Conservation (phyloP, 2,113 vertebrate genomes). For the Megaptera novaeangliae region DNA sequence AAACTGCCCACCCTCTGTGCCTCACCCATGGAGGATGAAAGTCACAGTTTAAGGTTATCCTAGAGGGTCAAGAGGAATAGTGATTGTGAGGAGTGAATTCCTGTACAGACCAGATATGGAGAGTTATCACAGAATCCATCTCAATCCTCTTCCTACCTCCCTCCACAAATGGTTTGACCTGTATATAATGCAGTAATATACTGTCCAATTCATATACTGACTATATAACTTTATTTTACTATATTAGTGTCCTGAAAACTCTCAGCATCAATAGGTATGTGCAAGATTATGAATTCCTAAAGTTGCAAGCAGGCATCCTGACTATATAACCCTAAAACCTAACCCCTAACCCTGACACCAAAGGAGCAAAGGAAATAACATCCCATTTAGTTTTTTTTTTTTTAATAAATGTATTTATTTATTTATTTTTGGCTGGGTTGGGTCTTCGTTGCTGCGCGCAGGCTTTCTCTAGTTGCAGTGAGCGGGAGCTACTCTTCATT, state of each 20-base stretch:
- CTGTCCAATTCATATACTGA: neutral
- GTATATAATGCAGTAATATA: neutral
- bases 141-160: neutral
- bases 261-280: neutral
- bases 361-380: neutral
- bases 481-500: no score
- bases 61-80: neutral
- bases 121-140: neutral
- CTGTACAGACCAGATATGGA: neutral
- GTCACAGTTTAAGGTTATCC: slow-evolving; percentile 12
- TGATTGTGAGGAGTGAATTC: neutral
- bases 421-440: no score
- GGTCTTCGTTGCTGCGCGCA: no score
- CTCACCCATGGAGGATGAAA: neutral
- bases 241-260: neutral
- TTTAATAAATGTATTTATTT: no score
- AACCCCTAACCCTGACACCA: neutral
- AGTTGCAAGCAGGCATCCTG: neutral
- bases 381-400: no score
- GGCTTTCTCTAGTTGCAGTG: no score
- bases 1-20: neutral
- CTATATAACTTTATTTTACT: neutral
- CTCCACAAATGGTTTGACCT: neutral
- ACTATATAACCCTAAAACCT: neutral
- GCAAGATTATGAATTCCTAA: neutral